Evolutionary conservation across 2,797 vertebrate species (phyloP).

Genomic region (Furcifer pardalis): DNA sequence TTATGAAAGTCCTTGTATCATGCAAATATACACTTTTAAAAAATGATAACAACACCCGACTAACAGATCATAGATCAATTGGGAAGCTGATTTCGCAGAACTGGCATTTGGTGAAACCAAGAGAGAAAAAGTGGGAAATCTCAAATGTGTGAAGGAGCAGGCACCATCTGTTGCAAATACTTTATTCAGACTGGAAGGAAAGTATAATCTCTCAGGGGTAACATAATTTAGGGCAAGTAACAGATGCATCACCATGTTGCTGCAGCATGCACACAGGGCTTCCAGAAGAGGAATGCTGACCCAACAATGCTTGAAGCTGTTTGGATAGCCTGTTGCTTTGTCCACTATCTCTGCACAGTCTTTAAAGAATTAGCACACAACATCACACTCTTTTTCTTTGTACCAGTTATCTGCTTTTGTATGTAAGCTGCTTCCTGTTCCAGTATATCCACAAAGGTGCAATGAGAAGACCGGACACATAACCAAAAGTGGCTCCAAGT

Average conservation of each 20-base stretch:
- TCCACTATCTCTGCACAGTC: conserved; percentile 74
- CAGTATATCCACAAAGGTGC: conserved; percentile 95
- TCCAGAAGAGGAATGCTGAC: conserved; percentile 69
- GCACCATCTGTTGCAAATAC: conserved; percentile 73
- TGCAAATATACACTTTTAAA: conserved; percentile 54
- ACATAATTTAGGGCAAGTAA: conserved; percentile 76
- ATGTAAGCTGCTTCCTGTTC: conserved; percentile 93
- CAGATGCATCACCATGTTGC: conserved; percentile 72
- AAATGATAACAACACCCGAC: conserved; percentile 50
- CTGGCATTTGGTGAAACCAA: conserved; percentile 72
- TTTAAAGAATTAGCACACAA: conserved; percentile 77
- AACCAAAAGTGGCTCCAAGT: conserved; percentile 90
- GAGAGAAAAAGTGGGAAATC: conserved; percentile 56
- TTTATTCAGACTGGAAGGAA: conserved; percentile 82
- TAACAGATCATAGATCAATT: conserved; percentile 57
- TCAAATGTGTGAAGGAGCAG: conserved; percentile 68
- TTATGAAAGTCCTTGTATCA: conserved; percentile 72
- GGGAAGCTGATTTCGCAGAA: conserved; percentile 64
- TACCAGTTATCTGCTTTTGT: conserved; percentile 92
- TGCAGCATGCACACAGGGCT: conserved; percentile 64
- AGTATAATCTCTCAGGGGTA: conserved; percentile 84
- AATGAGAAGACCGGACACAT: conserved; percentile 85
- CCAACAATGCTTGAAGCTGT: conserved; percentile 50
- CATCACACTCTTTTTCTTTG: conserved; percentile 68
- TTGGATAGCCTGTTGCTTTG: conserved; percentile 64